Conservation (phyloP, 1,140 invertebrate species). For the Meloidogyne chitwoodi region DNA sequence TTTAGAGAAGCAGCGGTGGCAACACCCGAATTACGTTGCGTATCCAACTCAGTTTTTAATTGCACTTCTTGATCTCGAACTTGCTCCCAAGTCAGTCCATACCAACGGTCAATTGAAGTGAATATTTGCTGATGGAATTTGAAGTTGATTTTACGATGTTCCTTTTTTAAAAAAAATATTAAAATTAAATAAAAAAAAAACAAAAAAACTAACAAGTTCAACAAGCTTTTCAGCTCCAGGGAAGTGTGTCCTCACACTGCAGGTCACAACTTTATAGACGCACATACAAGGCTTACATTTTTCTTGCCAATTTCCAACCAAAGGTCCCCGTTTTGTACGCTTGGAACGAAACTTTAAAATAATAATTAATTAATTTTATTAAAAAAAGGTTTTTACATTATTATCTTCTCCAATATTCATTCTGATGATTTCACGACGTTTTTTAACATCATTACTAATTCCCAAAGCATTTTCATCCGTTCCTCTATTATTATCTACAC, state of each 20-base stretch:
- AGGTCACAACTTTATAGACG: background rate
- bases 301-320: background rate
- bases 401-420: background rate
- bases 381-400: background rate
- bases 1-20: background rate
- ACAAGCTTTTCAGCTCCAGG: background rate
- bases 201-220: background rate
- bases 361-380: background rate
- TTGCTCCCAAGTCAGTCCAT: constrained; percentile 54
- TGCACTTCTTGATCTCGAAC: constrained; percentile 1
- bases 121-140: background rate
- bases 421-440: background rate
- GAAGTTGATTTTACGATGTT: background rate
- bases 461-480: background rate
- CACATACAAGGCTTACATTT: background rate
- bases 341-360: background rate
- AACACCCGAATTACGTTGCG: background rate
- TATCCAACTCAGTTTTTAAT: background rate
- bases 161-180: constrained; percentile 67
- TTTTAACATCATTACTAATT: background rate
- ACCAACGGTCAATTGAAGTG: background rate
- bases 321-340: background rate
- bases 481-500: background rate
- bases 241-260: background rate
- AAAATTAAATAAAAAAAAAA: constrained; percentile 75